Evolutionary conservation across 2,113 vertebrate genomes (phyloP).

Genomic region (Cricetomys ansorgei): DNA sequence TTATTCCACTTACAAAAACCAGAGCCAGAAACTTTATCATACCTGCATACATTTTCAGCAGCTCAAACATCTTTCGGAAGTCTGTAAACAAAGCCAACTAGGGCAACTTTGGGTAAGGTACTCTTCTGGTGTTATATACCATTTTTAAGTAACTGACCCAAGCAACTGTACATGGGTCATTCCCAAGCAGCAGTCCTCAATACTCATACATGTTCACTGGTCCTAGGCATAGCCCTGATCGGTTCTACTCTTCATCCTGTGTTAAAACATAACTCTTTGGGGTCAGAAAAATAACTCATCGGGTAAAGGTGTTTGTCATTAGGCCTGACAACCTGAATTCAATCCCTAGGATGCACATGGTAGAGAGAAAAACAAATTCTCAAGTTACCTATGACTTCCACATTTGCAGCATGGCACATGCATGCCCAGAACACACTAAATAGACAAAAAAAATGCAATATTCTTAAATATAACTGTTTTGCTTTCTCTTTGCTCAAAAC

Average conservation of each 20-base stretch:
- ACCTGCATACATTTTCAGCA: not conserved
- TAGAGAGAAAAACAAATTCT: not conserved
- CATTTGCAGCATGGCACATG: too few relatives aligned
- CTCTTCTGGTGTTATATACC: not conserved
- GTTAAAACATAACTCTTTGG: not conserved
- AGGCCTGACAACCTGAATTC: not conserved
- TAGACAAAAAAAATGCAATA: not conserved
- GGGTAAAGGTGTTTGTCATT: not conserved
- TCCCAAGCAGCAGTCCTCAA: not conserved
- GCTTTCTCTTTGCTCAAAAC: not conserved
- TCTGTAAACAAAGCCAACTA: not conserved
- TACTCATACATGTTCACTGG: not conserved
- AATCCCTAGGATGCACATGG: not conserved
- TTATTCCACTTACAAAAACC: not conserved
- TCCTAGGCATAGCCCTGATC: accelerated
- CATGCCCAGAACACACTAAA: not conserved
- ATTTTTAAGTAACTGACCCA: not conserved
- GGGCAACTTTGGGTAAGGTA: not conserved
- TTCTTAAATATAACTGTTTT: not conserved
- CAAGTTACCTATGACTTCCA: not conserved
- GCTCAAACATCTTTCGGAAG: not conserved
- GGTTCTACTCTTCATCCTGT: not conserved
- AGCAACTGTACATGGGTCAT: not conserved
- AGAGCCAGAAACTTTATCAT: not conserved
- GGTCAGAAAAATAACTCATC: not conserved